These are phyloP conservation scores for Amblyraja radiata DNA, from an alignment of 2,797 vertebrate genomes.

Conservation along the genomic window DNA sequence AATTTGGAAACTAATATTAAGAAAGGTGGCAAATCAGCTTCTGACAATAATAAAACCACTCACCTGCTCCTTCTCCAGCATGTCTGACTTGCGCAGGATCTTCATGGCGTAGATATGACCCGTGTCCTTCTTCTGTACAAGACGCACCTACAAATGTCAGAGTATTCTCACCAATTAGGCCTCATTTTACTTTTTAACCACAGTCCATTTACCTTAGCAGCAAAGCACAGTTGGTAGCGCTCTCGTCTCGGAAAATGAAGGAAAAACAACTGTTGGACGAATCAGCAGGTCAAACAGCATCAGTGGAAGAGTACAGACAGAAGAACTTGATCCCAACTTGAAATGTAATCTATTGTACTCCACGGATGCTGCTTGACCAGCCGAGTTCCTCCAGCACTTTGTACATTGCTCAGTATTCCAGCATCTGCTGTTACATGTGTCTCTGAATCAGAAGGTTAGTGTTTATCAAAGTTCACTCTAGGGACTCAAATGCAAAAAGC, in stretches of 20 bases:
- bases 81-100: conserved; percentile 93
- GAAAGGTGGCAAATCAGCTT: not conserved
- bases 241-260: not conserved
- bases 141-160: conserved; percentile 67
- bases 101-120: conserved; percentile 98
- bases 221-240: not conserved
- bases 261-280: too few relatives aligned
- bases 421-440: too few relatives aligned
- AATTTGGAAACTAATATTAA: not conserved
- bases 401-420: too few relatives aligned
- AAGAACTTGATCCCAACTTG: too few relatives aligned
- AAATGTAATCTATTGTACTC: too few relatives aligned
- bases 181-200: not conserved
- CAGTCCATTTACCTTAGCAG: not conserved
- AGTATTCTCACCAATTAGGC: not conserved
- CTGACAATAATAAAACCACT: not conserved
- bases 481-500: not conserved
- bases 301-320: too few relatives aligned
- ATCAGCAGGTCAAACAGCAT: too few relatives aligned
- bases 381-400: too few relatives aligned
- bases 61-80: conserved; percentile 98
- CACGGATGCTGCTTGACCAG: too few relatives aligned
- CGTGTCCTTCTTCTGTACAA: conserved; percentile 97
- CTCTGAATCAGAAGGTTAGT: not conserved
- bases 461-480: not conserved